Evolutionary conservation across 2,113 vertebrate species (phyloP).

Genomic region (Trematocara variabile): DNA sequence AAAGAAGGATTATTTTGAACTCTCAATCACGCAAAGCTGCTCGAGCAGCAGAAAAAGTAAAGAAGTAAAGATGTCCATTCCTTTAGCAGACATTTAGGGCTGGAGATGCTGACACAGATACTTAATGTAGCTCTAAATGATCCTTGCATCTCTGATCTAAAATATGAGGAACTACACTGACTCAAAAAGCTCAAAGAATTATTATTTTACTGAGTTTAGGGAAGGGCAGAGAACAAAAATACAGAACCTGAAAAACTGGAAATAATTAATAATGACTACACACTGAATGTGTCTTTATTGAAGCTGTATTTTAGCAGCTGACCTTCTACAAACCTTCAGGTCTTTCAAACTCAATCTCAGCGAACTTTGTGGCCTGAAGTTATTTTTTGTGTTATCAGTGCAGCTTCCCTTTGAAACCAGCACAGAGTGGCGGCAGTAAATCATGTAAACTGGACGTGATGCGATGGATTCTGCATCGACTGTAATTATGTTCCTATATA

Average conservation of each 20-base stretch:
- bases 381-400: not conserved
- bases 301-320: not conserved
- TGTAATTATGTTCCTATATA: not conserved
- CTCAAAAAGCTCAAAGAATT: not conserved
- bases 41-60: not conserved
- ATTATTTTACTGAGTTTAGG: not conserved
- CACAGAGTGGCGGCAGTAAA: not conserved
- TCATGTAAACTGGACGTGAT: not conserved
- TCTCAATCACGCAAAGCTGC: not conserved
- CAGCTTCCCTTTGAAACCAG: not conserved
- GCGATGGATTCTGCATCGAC: not conserved
- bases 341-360: not conserved
- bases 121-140: not conserved
- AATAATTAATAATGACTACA: not conserved
- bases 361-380: not conserved
- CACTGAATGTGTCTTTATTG: not conserved
- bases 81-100: not conserved
- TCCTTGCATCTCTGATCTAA: not conserved
- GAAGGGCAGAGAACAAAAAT: not conserved
- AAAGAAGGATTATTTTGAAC: not conserved
- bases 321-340: not conserved
- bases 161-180: not conserved
- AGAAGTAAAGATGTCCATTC: not conserved
- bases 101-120: not conserved
- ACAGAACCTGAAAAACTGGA: not conserved